Percentiles rank a stretch among this genome's conserved stretches.
phyloP scores from a whole-genome alignment of 2,113 vertebrate genomes.

The Colinus virginianus region DNA sequence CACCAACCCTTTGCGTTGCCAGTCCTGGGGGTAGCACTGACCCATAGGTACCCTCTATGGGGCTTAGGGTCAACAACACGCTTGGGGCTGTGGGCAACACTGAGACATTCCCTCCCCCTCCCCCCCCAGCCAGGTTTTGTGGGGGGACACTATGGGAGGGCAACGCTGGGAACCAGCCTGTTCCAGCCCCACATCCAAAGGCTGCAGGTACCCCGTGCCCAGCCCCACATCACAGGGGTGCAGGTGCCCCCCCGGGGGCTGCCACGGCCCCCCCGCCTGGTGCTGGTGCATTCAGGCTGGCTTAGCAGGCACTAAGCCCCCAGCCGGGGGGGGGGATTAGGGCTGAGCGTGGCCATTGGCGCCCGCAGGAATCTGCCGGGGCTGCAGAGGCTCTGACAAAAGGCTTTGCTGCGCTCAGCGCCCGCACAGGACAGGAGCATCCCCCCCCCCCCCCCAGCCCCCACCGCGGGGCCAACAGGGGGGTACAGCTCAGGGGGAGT shows the following conservation, averaged over 20 bases:
- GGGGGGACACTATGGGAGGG: neutral
- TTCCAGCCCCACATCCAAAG: neutral
- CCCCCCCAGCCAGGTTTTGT: neutral
- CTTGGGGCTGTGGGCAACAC: neutral
- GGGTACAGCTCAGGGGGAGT: neutral
- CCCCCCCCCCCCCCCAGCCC: neutral
- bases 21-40: neutral
- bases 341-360: slow-evolving; percentile 12
- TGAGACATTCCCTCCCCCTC: neutral
- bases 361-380: slow-evolving; percentile 38
- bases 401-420: slow-evolving; percentile 66
- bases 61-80: neutral
- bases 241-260: neutral
- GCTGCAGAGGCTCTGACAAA: slow-evolving; percentile 52
- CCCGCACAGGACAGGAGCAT: neutral
- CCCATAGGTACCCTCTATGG: neutral
- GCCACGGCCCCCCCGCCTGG: neutral
- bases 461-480: fast-evolving
- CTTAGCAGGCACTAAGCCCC: slow-evolving; percentile 49
- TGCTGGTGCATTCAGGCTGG: slow-evolving; percentile 25
- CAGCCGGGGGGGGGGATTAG: slow-evolving; percentile 44
- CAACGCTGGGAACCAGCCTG: neutral
- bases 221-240: neutral
- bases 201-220: neutral
- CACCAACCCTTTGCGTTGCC: no score